A percentile compares a stretch with the other conserved stretches of the same genome.
These are phyloP conservation scores for Campoletis raptor DNA, from an alignment of 2,888 invertebrate species.

Conservation along the genomic window DNA sequence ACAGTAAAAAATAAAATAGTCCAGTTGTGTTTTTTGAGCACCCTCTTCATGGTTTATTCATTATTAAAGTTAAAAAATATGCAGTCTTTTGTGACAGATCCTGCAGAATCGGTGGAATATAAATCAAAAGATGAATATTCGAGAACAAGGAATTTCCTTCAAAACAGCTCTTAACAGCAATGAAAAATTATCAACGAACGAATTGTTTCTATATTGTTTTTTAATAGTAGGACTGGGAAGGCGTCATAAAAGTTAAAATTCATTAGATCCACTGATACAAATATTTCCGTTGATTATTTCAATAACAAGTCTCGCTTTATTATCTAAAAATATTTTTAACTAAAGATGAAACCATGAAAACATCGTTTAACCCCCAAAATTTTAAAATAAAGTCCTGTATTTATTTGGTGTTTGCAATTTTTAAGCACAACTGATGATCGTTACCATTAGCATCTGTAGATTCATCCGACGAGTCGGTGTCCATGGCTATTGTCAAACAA, in stretches of 20 bases:
- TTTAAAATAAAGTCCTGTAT: background rate
- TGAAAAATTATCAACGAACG: background rate
- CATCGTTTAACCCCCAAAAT: background rate
- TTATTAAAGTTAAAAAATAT: background rate
- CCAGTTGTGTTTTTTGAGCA: no score
- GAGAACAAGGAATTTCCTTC: background rate
- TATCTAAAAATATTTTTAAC: background rate
- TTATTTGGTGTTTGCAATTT: background rate
- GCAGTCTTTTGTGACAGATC: background rate
- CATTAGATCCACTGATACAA: no score
- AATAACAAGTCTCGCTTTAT: background rate
- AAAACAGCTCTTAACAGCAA: background rate
- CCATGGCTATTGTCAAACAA: conserved; percentile 33
- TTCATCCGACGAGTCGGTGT: conserved; percentile 39
- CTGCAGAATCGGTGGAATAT: background rate
- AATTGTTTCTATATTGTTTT: background rate
- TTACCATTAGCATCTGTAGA: conserved; percentile 51
- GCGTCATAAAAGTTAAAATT: background rate
- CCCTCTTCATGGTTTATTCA: no score
- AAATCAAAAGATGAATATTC: background rate
- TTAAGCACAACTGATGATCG: background rate
- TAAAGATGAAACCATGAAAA: background rate
- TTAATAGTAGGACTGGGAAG: background rate
- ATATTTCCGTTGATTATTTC: no score
- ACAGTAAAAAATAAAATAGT: no score